phyloP scores from a whole-genome alignment of 2,888 invertebrate species.

The Philopedon plagiatum region DNA sequence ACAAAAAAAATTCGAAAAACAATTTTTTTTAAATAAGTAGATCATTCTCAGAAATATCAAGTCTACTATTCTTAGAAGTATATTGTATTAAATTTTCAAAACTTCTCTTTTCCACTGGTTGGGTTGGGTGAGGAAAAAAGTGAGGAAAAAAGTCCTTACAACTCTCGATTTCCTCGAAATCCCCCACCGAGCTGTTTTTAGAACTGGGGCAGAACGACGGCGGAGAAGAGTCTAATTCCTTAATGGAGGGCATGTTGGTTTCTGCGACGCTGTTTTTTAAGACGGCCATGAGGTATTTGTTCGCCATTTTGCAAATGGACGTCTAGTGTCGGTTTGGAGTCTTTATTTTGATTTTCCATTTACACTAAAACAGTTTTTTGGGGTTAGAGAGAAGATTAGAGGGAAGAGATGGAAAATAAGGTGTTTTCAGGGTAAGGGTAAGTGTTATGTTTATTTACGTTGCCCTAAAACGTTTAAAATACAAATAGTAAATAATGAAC shows the following conservation, averaged over 20 bases:
- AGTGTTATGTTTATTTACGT: too few species aligned
- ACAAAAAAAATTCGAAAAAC: too few species aligned
- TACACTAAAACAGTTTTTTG: slow-evolving; percentile 24
- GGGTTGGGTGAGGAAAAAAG: neutral
- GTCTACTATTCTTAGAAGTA: too few species aligned
- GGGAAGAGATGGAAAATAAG: neutral
- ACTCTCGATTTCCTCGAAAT: slow-evolving; percentile 53
- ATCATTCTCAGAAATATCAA: too few species aligned
- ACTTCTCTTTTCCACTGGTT: too few species aligned
- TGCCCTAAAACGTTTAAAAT: too few species aligned
- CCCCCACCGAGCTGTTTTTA: slow-evolving; percentile 53
- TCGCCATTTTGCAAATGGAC: slow-evolving; percentile 36
- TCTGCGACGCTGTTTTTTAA: slow-evolving; percentile 60
- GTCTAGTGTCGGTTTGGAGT: neutral
- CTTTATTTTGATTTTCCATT: slow-evolving; percentile 36
- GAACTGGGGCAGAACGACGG: slow-evolving; percentile 52
- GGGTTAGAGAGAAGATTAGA: neutral
- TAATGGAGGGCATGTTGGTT: slow-evolving; percentile 25
- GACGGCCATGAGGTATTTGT: slow-evolving; percentile 62
- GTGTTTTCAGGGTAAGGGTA: too few species aligned
- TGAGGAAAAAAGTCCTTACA: slow-evolving; percentile 23
- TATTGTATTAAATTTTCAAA: too few species aligned
- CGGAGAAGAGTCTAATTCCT: slow-evolving; percentile 47
- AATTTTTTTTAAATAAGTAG: too few species aligned
- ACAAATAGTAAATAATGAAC: too few species aligned